Conservation (phyloP, 2,888 invertebrate species). For the Endotricha flammealis region DNA sequence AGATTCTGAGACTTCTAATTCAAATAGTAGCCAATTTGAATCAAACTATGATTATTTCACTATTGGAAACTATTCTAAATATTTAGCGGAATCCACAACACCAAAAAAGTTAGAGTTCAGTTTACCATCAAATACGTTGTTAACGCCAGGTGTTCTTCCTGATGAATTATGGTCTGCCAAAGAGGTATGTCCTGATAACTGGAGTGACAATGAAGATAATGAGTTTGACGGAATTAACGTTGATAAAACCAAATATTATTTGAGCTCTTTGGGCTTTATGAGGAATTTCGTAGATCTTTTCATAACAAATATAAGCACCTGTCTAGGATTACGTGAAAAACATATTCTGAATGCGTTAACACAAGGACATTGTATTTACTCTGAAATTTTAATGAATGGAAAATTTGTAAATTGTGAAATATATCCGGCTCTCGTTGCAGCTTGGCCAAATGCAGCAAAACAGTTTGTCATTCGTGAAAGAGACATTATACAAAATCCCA, state of each 20-base stretch:
- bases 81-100: constrained; percentile 76
- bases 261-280: constrained; percentile 84
- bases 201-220: constrained; percentile 64
- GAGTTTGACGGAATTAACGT: constrained; percentile 52
- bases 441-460: constrained; percentile 85
- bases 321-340: constrained; percentile 76
- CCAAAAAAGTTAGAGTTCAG: constrained; percentile 75
- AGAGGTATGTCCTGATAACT: constrained; percentile 54
- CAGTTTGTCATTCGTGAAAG: constrained; percentile 82
- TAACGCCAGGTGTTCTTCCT: constrained; percentile 69
- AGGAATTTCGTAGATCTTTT: constrained; percentile 82
- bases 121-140: constrained; percentile 46
- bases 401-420: constrained; percentile 79
- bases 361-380: constrained; percentile 83
- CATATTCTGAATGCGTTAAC: constrained; percentile 75
- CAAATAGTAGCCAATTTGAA: constrained; percentile 68
- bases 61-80: too few relatives aligned
- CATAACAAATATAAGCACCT: constrained; percentile 76
- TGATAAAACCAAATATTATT: constrained; percentile 69
- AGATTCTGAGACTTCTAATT: constrained; percentile 70
- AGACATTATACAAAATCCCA: constrained; percentile 73
- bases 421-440: constrained; percentile 82
- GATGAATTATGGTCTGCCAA: constrained; percentile 70
- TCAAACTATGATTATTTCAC: constrained; percentile 81
- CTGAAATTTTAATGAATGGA: constrained; percentile 65